phyloP scores from a whole-genome alignment of 2,113 vertebrate genomes.

The Oryzias curvinotus region DNA sequence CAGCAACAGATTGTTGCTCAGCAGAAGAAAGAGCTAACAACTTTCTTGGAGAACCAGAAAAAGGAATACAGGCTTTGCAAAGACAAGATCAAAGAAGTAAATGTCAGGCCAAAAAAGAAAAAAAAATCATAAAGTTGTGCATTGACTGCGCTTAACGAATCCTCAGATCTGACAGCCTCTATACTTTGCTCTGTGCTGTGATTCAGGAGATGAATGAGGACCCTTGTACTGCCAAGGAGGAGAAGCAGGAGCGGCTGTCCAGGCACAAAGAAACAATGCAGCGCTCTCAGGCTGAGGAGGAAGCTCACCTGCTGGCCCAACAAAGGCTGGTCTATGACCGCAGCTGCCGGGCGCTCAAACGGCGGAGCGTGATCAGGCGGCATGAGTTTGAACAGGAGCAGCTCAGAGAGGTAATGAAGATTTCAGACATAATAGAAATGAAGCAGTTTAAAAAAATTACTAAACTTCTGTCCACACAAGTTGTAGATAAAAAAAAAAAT shows the following conservation, averaged over 20 bases:
- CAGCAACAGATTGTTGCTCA: constrained; percentile 99
- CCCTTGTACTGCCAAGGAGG: constrained; percentile 93
- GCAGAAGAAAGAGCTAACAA: constrained; percentile 97
- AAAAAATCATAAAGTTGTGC: neutral
- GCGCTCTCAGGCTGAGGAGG: constrained; percentile 98
- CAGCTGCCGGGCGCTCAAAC: constrained; percentile 94
- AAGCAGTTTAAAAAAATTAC: too few species aligned
- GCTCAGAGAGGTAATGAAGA: constrained; percentile 87
- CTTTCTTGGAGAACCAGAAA: constrained; percentile 98
- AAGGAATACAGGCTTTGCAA: constrained; percentile 99
- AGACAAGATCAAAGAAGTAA: constrained; percentile 98
- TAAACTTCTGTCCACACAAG: neutral
- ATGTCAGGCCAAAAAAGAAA: constrained; percentile 11
- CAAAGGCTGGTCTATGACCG: constrained; percentile 97
- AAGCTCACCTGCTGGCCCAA: constrained; percentile 93
- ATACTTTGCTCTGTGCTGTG: neutral
- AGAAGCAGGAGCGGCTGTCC: constrained; percentile 97
- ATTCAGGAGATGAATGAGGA: constrained; percentile 96
- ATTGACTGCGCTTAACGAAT: neutral
- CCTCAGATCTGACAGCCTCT: neutral
- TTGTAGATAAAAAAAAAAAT: neutral
- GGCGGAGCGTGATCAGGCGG: constrained; percentile 89
- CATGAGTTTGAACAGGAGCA: constrained; percentile 98
- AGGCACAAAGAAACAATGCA: constrained; percentile 99
- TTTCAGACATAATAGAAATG: neutral